These are phyloP conservation scores for Sitobion miscanthi DNA, from an alignment of 1,140 invertebrate genomes.

Conservation along the genomic window DNA sequence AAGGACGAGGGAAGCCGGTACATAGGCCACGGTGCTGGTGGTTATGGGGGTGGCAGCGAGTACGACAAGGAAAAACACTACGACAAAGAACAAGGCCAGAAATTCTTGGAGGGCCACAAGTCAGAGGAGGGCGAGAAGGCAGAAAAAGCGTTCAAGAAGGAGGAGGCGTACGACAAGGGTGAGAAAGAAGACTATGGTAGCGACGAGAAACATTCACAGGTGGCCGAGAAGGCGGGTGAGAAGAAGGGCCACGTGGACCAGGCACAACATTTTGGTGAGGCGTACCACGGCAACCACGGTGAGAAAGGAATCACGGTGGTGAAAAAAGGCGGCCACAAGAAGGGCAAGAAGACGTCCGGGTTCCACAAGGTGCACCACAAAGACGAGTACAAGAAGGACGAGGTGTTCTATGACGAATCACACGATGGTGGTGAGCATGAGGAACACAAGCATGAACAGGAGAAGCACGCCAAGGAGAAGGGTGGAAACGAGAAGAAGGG, in stretches of 20 bases:
- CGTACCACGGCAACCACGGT: constrained; percentile 63
- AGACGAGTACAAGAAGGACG: constrained; percentile 71
- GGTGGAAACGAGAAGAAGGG: constrained; percentile 60
- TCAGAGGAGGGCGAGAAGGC: constrained; percentile 65
- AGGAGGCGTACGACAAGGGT: constrained; percentile 63
- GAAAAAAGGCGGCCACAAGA: constrained; percentile 68
- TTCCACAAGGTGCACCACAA: constrained; percentile 72
- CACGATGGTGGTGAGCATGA: constrained; percentile 69
- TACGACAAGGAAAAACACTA: constrained; percentile 59
- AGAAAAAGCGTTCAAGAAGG: constrained; percentile 69
- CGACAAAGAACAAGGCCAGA: constrained; percentile 60
- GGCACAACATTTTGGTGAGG: constrained; percentile 62
- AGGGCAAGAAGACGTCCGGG: constrained; percentile 71
- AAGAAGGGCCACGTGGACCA: constrained; percentile 61
- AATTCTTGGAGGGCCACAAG: constrained; percentile 59
- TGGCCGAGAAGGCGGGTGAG: constrained; percentile 59
- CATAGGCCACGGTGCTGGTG: constrained; percentile 41
- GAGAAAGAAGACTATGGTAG: constrained; percentile 60
- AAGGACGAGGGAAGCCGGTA: constrained; percentile 51
- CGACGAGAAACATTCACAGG: constrained; percentile 59
- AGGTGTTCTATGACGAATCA: constrained; percentile 72
- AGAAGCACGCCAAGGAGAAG: constrained; percentile 59
- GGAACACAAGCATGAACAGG: constrained; percentile 63
- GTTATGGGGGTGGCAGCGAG: constrained; percentile 55
- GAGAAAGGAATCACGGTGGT: constrained; percentile 58